A percentile compares a stretch with the other conserved stretches of the same genome.
Evolutionary conservation across 1,140 invertebrate genomes (phyloP).

Genomic region (Macrobrachium nipponense): DNA sequence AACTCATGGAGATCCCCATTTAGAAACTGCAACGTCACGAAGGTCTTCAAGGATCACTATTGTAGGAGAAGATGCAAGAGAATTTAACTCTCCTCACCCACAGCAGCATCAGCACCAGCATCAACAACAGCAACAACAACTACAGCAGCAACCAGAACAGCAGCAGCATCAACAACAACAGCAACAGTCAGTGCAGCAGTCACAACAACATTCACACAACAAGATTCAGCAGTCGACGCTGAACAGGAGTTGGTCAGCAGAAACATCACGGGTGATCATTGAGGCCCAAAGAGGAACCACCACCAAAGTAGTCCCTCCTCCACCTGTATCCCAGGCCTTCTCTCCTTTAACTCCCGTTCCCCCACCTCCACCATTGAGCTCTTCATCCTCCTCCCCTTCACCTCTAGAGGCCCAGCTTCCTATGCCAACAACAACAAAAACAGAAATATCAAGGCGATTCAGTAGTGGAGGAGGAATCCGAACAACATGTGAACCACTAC

Average conservation of each 20-base stretch:
- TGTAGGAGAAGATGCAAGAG: conserved; percentile 12
- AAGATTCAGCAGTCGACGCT: conserved; percentile 1
- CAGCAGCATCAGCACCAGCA: conserved; percentile 13
- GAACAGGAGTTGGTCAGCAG: conserved; percentile 25
- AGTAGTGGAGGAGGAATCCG: neutral
- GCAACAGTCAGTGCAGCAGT: neutral
- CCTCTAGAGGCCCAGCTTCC: conserved; percentile 26
- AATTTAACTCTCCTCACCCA: neutral
- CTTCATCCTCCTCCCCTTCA: conserved; percentile 39
- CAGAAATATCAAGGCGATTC: neutral
- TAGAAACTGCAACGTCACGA: conserved; percentile 8
- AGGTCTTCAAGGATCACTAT: conserved; percentile 41
- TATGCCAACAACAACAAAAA: neutral
- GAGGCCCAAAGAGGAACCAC: conserved; percentile 15
- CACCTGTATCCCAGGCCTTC: conserved; percentile 5
- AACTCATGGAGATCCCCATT: conserved; percentile 9
- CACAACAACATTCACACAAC: neutral
- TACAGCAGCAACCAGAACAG: conserved; percentile 22
- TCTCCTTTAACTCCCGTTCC: conserved; percentile 17
- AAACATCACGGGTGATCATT: conserved; percentile 46
- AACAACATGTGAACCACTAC: conserved; percentile 32
- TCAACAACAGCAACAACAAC: conserved; percentile 19
- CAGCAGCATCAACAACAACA: conserved; percentile 21
- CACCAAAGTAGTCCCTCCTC: conserved; percentile 34
- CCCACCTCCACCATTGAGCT: conserved; percentile 7